Conservation (phyloP, 2,113 vertebrate genomes). For the Rhodinocichla rosea region DNA sequence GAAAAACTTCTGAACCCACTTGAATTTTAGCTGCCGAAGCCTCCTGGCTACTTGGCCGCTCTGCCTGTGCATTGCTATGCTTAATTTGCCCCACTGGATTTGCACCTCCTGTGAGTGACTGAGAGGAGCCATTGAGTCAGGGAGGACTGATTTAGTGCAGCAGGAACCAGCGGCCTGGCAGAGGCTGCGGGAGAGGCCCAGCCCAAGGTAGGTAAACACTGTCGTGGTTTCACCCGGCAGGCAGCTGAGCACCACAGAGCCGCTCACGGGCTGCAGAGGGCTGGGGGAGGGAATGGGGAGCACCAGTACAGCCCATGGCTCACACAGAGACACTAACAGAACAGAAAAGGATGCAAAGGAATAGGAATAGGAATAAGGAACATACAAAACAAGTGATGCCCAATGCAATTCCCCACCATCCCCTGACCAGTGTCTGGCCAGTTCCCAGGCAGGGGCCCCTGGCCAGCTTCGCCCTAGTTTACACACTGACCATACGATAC, state of each 20-base stretch:
- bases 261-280: rapidly evolving
- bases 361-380: not conserved
- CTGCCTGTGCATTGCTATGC: not conserved
- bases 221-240: not conserved
- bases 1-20: conserved; percentile 24
- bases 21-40: conserved; percentile 33
- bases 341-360: not conserved
- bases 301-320: rapidly evolving
- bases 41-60: not conserved
- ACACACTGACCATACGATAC: not conserved
- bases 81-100: conserved; percentile 62
- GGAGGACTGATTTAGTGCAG: conserved; percentile 58
- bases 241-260: not conserved
- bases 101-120: conserved; percentile 56
- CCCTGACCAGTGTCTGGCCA: no score
- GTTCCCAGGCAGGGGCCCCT: not conserved
- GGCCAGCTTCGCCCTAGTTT: not conserved
- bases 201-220: conserved; percentile 42
- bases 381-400: not conserved
- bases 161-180: conserved; percentile 62
- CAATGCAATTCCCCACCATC: not conserved
- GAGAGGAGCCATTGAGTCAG: conserved; percentile 55
- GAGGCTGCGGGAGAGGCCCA: conserved; percentile 49
- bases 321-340: not conserved
- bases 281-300: not conserved